Evolutionary conservation across 1,140 invertebrate species (phyloP).

Genomic region (Streblospio benedicti): DNA sequence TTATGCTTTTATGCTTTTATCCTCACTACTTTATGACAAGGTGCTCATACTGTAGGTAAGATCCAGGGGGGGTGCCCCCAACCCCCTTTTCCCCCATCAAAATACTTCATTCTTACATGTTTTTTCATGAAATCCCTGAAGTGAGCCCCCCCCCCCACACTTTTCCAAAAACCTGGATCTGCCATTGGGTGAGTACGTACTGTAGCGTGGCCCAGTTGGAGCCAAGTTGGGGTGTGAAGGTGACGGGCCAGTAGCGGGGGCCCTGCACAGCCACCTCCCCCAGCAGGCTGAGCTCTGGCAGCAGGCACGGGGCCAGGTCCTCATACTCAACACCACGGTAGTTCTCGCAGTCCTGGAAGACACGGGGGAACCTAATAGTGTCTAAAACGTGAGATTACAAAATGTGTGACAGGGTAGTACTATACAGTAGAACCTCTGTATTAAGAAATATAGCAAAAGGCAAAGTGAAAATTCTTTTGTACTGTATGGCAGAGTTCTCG

Average conservation of each 20-base stretch:
- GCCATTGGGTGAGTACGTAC: too few species aligned
- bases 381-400: neutral
- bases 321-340: constrained; percentile 38
- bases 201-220: constrained; percentile 74
- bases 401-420: neutral
- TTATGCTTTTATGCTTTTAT: too few species aligned
- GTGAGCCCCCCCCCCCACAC: too few species aligned
- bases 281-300: constrained; percentile 71
- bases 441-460: neutral
- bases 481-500: neutral
- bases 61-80: too few species aligned
- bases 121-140: too few species aligned
- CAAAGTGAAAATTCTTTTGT: neutral
- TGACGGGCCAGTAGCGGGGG: constrained; percentile 76
- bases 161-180: too few species aligned
- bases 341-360: neutral
- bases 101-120: too few species aligned
- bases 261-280: constrained; percentile 59
- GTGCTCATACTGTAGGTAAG: too few species aligned
- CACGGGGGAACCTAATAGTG: neutral
- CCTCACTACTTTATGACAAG: too few species aligned
- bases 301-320: constrained; percentile 69
- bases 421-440: neutral
- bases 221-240: constrained; percentile 67
- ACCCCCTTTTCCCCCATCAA: too few species aligned